These are phyloP conservation scores for Dendrocopos noguchii DNA, from an alignment of 2,113 vertebrate genomes.

Conservation along the genomic window DNA sequence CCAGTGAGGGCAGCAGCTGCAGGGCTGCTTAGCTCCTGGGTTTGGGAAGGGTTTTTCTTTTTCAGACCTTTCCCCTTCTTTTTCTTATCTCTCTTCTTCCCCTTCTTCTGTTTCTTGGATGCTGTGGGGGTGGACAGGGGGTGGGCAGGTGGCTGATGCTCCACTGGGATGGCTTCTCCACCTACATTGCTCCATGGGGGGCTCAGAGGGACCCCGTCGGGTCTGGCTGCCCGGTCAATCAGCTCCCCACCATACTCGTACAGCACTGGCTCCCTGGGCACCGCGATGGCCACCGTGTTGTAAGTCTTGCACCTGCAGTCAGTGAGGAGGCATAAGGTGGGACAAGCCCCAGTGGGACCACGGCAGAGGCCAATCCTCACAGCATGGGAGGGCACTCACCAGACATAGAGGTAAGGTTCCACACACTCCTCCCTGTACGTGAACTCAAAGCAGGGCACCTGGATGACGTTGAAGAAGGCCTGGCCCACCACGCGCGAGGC, in stretches of 20 bases:
- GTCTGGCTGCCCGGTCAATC: slow-evolving; percentile 78
- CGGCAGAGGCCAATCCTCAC: fast-evolving
- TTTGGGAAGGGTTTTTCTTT: slow-evolving; percentile 49
- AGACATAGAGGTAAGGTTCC: slow-evolving; percentile 88
- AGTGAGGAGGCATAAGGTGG: fast-evolving
- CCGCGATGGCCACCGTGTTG: slow-evolving; percentile 82
- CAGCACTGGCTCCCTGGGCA: slow-evolving; percentile 81
- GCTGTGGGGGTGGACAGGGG: slow-evolving; percentile 2
- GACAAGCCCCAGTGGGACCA: fast-evolving
- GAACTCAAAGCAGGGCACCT: slow-evolving; percentile 88
- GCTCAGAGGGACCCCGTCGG: not conserved
- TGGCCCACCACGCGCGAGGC: slow-evolving; percentile 86
- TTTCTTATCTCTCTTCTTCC: slow-evolving; percentile 68
- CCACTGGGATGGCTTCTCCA: fast-evolving
- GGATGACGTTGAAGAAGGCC: slow-evolving; percentile 89
- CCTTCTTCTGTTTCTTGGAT: slow-evolving; percentile 59
- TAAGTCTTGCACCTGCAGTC: slow-evolving; percentile 85
- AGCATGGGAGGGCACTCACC: slow-evolving; percentile 77
- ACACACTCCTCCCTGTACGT: slow-evolving; percentile 85
- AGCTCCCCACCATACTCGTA: slow-evolving; percentile 85
- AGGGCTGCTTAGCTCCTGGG: not conserved
- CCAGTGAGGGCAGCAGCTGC: not conserved
- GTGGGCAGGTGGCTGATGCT: fast-evolving
- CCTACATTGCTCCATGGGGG: not conserved
- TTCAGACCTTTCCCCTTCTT: slow-evolving; percentile 77